phyloP scores from a whole-genome alignment of 2,888 invertebrate species.

The Alcis repandata region DNA sequence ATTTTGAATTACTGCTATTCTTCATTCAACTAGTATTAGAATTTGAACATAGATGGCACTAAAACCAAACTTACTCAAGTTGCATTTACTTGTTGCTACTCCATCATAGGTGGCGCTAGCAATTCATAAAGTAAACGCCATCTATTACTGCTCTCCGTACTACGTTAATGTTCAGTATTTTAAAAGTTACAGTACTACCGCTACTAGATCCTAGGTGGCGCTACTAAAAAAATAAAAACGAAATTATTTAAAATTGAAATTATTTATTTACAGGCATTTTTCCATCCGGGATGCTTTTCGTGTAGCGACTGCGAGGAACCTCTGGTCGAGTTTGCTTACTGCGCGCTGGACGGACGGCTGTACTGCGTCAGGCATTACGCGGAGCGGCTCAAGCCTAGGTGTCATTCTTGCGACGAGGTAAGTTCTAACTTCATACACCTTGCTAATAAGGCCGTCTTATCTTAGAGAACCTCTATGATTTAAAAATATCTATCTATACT shows the following conservation, averaged over 20 bases:
- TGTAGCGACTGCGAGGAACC: constrained; percentile 96
- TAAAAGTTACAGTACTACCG: background rate
- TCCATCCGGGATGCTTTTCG: constrained; percentile 97
- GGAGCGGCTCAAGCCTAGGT: constrained; percentile 97
- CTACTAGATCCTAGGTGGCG: constrained; percentile 49
- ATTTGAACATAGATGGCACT: background rate
- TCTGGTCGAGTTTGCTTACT: constrained; percentile 98
- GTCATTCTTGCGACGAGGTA: constrained; percentile 99
- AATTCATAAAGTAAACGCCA: constrained; percentile 3
- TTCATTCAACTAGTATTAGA: background rate
- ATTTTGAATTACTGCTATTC: background rate
- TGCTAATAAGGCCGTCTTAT: too few species aligned
- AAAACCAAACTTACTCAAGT: too few species aligned
- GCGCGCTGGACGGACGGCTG: constrained; percentile 94
- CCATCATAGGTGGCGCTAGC: constrained; percentile 52
- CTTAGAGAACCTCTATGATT: too few species aligned
- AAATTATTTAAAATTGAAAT: background rate
- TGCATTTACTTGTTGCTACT: background rate
- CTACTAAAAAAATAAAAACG: constrained; percentile 1
- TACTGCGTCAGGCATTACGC: constrained; percentile 99
- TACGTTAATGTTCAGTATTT: background rate
- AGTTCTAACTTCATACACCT: constrained; percentile 71
- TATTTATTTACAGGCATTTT: constrained; percentile 83
- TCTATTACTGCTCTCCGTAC: too few species aligned
- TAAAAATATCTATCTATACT: background rate